These are phyloP conservation scores for Seira sanloemensis DNA, from an alignment of 2,888 invertebrate species.

Conservation along the genomic window DNA sequence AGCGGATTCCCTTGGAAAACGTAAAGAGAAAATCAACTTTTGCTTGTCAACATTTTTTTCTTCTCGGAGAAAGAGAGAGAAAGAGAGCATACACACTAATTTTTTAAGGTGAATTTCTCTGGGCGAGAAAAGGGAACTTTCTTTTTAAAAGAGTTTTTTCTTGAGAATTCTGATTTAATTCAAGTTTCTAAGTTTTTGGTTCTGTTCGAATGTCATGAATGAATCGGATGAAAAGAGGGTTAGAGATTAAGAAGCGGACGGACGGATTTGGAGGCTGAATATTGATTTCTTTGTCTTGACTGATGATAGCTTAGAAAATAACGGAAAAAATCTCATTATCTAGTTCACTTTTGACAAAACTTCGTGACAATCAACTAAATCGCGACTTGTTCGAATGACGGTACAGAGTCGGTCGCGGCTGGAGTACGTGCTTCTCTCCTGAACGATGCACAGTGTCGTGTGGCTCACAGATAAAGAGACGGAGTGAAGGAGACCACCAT, in stretches of 20 bases:
- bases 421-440: neutral
- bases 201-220: neutral
- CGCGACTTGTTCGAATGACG: neutral
- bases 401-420: neutral
- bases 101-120: no score
- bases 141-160: no score
- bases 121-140: no score
- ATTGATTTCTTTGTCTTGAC: constrained; percentile 5
- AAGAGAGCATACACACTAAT: no score
- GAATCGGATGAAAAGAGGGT: neutral
- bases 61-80: no score
- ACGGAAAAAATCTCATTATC: neutral
- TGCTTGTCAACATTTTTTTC: no score
- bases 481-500: neutral
- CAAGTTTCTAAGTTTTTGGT: neutral
- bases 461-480: neutral
- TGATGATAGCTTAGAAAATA: constrained; percentile 4
- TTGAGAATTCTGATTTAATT: no score
- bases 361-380: constrained; percentile 15
- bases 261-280: constrained; percentile 66
- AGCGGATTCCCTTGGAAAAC: no score
- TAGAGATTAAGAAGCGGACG: constrained; percentile 28
- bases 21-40: no score
- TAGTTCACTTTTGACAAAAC: neutral
- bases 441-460: neutral